Percentiles rank a stretch among this genome's conserved stretches.
Evolutionary conservation across 2,113 vertebrate genomes (phyloP).

Genomic region (Caracal caracal): DNA sequence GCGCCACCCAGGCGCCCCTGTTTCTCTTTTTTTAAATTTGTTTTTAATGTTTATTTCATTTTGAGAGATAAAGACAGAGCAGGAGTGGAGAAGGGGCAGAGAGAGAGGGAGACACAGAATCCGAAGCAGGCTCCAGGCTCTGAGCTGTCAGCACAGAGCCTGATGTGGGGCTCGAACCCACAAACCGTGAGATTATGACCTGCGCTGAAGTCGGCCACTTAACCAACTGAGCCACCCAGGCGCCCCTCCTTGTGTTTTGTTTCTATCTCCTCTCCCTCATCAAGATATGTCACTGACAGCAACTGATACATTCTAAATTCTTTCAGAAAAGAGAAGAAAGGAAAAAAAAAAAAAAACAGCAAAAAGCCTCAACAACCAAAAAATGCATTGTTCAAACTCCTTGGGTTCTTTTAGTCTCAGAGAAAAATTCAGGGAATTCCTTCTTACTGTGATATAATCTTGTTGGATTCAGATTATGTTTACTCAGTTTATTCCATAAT

Average conservation of each 20-base stretch:
- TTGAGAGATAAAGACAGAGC: no score
- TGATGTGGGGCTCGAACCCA: no score
- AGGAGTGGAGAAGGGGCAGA: no score
- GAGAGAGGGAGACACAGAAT: no score
- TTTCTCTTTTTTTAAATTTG: background rate
- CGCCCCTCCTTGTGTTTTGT: background rate
- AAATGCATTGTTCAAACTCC: background rate
- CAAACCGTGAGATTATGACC: no score
- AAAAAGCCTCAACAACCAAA: background rate
- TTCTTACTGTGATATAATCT: constrained; percentile 50
- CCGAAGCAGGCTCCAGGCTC: no score
- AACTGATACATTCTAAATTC: background rate
- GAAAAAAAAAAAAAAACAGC: no score
- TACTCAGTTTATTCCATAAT: background rate
- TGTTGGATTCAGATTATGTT: constrained; percentile 27
- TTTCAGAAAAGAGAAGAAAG: background rate
- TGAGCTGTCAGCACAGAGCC: no score
- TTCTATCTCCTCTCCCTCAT: background rate
- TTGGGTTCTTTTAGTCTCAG: background rate
- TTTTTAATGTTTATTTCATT: no score
- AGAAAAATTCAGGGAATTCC: constrained; percentile 27
- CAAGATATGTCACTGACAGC: background rate
- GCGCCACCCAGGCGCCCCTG: no score
- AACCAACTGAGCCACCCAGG: no score
- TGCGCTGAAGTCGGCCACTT: no score